Conservation (phyloP, 2,888 invertebrate species). For the Chaetogeoica ovagalla region DNA sequence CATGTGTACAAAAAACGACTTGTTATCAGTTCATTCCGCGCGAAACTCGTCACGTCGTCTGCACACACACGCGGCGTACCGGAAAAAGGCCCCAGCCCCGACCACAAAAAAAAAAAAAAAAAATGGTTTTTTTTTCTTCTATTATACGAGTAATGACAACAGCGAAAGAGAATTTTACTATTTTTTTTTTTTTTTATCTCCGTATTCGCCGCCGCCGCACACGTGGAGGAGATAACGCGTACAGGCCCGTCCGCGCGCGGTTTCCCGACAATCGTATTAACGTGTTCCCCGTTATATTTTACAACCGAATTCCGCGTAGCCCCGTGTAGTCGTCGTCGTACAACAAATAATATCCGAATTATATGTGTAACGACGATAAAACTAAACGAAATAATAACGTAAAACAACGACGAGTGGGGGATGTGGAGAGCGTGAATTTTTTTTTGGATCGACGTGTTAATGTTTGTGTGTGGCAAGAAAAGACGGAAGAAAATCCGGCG, state of each 20-base stretch:
- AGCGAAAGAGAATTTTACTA: neutral
- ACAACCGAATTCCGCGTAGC: slow-evolving; percentile 13
- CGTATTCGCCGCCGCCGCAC: neutral
- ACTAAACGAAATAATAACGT: too few species aligned
- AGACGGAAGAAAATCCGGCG: too few species aligned
- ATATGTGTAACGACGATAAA: too few species aligned
- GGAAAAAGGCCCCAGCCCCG: slow-evolving; percentile 7
- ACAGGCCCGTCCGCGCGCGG: too few species aligned
- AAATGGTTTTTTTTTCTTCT: neutral
- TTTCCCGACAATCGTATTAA: slow-evolving; percentile 4
- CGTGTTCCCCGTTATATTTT: neutral
- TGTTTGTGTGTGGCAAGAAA: too few species aligned
- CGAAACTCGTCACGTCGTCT: neutral
- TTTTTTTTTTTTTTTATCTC: slow-evolving; percentile 24
- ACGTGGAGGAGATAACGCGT: neutral
- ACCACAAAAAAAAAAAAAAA: neutral
- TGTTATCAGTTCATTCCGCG: neutral
- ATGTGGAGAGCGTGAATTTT: too few species aligned
- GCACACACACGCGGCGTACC: neutral
- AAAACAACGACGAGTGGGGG: too few species aligned
- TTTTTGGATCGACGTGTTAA: too few species aligned
- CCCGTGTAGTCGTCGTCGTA: neutral
- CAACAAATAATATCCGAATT: too few species aligned
- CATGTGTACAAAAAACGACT: neutral
- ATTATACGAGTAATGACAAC: neutral